phyloP scores from a whole-genome alignment of 2,113 vertebrate species.

The Petroica traversi region DNA sequence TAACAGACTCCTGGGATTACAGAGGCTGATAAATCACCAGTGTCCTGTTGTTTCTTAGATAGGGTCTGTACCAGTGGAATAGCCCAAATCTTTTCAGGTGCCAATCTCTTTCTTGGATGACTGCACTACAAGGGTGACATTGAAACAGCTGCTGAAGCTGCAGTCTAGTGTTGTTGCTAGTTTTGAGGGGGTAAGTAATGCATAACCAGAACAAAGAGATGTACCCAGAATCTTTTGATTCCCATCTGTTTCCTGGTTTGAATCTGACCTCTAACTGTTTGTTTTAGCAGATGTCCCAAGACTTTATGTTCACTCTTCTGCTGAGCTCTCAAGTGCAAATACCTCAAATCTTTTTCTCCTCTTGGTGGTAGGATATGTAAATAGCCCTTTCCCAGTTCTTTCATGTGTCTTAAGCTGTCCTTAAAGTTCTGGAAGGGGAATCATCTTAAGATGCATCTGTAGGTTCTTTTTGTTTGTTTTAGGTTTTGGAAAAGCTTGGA shows the following conservation, averaged over 20 bases:
- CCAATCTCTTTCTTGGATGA: background rate
- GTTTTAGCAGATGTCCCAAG: background rate
- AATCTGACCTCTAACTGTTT: background rate
- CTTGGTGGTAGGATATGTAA: background rate
- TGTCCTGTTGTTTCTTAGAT: background rate
- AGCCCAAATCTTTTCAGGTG: background rate
- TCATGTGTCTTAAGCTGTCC: background rate
- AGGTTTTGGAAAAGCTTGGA: background rate
- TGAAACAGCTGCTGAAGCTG: background rate
- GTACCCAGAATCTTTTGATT: background rate
- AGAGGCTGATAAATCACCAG: background rate
- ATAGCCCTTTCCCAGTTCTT: background rate
- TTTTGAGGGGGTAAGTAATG: background rate
- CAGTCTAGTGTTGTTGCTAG: background rate
- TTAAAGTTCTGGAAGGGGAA: background rate
- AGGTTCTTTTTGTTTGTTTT: background rate
- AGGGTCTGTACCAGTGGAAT: background rate
- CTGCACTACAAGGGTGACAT: background rate
- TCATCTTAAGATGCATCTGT: background rate
- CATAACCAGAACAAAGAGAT: background rate
- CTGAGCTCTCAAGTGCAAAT: background rate
- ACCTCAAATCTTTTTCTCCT: background rate
- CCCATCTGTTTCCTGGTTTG: background rate
- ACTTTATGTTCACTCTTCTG: background rate
- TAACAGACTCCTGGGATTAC: background rate